Conservation (phyloP, 2,797 vertebrate genomes). For the Antrozous pallidus region DNA sequence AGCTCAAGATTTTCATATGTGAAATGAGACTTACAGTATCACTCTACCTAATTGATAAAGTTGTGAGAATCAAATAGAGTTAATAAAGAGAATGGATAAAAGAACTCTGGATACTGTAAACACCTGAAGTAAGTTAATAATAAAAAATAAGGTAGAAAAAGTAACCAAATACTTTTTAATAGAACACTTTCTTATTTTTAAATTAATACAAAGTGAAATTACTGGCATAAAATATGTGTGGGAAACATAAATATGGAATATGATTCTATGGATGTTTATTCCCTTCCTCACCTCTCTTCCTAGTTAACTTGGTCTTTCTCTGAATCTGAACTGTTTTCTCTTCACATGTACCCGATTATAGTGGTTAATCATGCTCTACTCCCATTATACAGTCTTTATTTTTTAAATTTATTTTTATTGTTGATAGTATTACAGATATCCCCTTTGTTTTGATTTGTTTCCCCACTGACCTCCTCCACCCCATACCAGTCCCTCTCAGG, state of each 20-base stretch:
- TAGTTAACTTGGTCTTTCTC: neutral
- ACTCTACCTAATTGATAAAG: neutral
- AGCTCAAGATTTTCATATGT: neutral
- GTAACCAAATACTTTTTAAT: neutral
- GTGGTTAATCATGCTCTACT: neutral
- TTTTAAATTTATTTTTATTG: too few relatives aligned
- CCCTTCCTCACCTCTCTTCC: neutral
- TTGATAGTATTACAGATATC: too few relatives aligned
- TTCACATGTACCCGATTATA: neutral
- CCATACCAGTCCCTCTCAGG: too few relatives aligned
- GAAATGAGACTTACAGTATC: neutral
- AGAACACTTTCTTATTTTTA: neutral
- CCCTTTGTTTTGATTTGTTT: too few relatives aligned
- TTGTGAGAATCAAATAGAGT: slow-evolving; percentile 29
- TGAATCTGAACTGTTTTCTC: neutral
- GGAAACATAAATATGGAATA: neutral
- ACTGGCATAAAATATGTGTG: neutral
- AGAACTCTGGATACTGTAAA: neutral
- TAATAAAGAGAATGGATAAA: neutral
- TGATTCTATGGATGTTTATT: neutral
- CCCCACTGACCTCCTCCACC: too few relatives aligned
- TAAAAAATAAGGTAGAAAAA: neutral
- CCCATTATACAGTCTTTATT: neutral
- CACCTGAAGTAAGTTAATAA: neutral
- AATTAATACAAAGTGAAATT: neutral